Conservation (phyloP, 2,888 invertebrate genomes). For the Oscheius sp. region DNA sequence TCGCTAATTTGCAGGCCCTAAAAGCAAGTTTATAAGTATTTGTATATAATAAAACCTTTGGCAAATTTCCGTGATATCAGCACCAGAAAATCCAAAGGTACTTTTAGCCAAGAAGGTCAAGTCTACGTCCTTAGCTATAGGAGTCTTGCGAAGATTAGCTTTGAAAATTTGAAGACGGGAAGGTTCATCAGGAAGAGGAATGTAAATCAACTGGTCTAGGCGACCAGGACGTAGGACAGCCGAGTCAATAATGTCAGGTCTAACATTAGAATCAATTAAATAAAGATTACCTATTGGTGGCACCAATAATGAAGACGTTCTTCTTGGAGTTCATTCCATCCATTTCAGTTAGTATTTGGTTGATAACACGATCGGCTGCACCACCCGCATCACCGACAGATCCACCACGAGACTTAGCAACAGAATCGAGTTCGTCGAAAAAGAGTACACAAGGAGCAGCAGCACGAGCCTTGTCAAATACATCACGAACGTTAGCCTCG, state of each 20-base stretch:
- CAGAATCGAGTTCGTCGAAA: constrained; percentile 99
- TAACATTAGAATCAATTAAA: not conserved
- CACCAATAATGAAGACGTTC: constrained; percentile 98
- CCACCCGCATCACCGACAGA: constrained; percentile 76
- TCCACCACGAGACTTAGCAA: constrained; percentile 97
- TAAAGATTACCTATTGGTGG: constrained; percentile 78
- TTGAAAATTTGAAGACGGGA: constrained; percentile 94
- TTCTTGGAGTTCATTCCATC: constrained; percentile 99
- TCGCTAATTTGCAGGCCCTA: constrained; percentile 94
- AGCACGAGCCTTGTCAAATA: constrained; percentile 98
- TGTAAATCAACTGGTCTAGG: constrained; percentile 98
- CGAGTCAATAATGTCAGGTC: constrained; percentile 94
- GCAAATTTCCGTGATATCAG: constrained; percentile 98
- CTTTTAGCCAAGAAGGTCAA: constrained; percentile 77
- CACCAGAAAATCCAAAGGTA: constrained; percentile 95
- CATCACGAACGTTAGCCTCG: constrained; percentile 98
- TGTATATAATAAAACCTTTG: constrained; percentile 78
- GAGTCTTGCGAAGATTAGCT: constrained; percentile 74
- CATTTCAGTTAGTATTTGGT: constrained; percentile 99
- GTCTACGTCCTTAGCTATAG: constrained; percentile 82
- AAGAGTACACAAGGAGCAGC: constrained; percentile 98
- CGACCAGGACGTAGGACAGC: constrained; percentile 98
- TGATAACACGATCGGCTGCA: constrained; percentile 97
- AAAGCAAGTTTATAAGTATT: not conserved
- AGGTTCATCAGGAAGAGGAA: constrained; percentile 97